Percentiles rank a stretch among this genome's conserved stretches.
These are phyloP conservation scores for Parnassius orleans DNA, from an alignment of 2,888 invertebrate genomes.

Conservation along the genomic window DNA sequence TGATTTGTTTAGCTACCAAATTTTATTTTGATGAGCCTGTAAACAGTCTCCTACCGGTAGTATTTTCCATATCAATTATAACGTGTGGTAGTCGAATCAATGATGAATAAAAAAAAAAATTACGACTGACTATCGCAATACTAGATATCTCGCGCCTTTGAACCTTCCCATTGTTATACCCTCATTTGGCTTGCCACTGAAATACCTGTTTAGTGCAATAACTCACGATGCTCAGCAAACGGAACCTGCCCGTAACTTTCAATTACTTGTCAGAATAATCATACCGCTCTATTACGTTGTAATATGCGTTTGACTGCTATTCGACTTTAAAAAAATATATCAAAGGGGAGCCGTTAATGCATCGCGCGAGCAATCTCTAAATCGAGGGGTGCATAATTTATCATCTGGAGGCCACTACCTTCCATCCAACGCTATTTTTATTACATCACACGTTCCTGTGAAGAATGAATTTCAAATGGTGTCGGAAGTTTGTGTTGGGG, in stretches of 20 bases:
- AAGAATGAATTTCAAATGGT: slow-evolving; percentile 81
- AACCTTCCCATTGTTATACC: too few species aligned
- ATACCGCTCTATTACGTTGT: slow-evolving; percentile 48
- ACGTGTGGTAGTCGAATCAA: too few species aligned
- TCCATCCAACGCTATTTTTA: slow-evolving; percentile 76
- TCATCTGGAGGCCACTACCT: slow-evolving; percentile 55
- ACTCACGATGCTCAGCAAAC: background rate
- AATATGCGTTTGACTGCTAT: slow-evolving; percentile 66
- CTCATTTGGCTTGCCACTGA: too few species aligned
- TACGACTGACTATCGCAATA: too few species aligned
- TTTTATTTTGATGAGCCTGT: too few species aligned
- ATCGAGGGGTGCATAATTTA: slow-evolving; percentile 79
- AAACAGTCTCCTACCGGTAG: too few species aligned
- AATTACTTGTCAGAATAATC: slow-evolving; percentile 32
- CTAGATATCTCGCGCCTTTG: too few species aligned
- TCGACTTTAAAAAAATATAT: slow-evolving; percentile 63
- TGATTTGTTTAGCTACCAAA: too few species aligned
- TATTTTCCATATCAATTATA: too few species aligned
- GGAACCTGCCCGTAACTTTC: slow-evolving; percentile 1
- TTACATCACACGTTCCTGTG: slow-evolving; percentile 74
- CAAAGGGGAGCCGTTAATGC: slow-evolving; percentile 70
- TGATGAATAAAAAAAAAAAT: too few species aligned
- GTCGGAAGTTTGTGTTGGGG: slow-evolving; percentile 75
- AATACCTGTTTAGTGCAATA: background rate
- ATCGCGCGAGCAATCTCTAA: slow-evolving; percentile 66